phyloP scores from a whole-genome alignment of 1,140 invertebrate species.

The Semibalanus balanoides region DNA sequence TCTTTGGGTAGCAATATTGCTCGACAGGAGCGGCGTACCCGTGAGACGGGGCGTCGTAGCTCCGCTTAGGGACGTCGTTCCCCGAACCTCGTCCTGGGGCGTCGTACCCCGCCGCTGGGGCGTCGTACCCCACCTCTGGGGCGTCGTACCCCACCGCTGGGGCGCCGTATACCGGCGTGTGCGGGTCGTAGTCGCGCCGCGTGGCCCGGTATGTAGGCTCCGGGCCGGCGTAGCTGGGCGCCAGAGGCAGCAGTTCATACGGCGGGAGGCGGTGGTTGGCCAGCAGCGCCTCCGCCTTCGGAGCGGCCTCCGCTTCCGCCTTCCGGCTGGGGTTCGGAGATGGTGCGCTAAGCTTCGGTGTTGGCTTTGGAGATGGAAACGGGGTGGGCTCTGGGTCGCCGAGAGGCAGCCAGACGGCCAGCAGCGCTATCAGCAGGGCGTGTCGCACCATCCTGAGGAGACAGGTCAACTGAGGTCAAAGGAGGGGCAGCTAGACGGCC shows the following conservation, averaged over 20 bases:
- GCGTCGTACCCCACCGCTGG: neutral
- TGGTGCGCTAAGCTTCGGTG: too few species aligned
- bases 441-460: neutral
- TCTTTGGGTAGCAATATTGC: neutral
- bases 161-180: neutral
- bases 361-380: too few species aligned
- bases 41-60: neutral
- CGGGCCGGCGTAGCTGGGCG: neutral
- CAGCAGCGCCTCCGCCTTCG: neutral
- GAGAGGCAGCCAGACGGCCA: neutral
- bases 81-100: conserved; percentile 4
- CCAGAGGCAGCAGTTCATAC: neutral
- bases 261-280: neutral
- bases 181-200: neutral
- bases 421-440: neutral
- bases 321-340: neutral
- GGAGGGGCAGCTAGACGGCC: neutral
- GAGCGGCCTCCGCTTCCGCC: neutral
- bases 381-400: neutral
- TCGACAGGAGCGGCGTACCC: neutral
- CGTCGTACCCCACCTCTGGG: neutral
- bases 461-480: neutral
- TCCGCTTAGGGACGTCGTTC: neutral
- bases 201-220: neutral
- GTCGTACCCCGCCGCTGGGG: neutral